Evolutionary conservation across 2,113 vertebrate species (phyloP).

Genomic region (Nothoprocta perdicaria): DNA sequence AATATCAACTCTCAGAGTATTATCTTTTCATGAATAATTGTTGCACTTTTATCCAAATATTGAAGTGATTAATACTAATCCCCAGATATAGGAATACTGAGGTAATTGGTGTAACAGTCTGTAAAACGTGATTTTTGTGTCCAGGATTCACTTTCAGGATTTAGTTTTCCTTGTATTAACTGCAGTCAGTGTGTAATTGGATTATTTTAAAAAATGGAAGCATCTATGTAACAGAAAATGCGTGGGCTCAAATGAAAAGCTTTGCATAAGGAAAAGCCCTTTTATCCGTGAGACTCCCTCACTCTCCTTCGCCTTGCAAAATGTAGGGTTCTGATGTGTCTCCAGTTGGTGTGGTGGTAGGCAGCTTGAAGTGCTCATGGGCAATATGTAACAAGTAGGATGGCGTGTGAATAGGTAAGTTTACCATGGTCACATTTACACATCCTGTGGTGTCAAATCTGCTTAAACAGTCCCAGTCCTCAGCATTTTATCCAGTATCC

Average conservation of each 20-base stretch:
- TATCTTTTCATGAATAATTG: neutral
- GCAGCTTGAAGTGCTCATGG: neutral
- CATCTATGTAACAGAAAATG: neutral
- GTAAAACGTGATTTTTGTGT: neutral
- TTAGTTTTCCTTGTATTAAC: neutral
- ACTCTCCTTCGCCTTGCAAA: neutral
- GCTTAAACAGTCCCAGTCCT: neutral
- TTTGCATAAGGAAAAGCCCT: neutral
- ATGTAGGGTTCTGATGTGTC: neutral
- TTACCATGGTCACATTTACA: fast-evolving
- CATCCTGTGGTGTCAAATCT: neutral
- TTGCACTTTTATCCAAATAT: neutral
- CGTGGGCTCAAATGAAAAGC: neutral
- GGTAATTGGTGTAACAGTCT: neutral
- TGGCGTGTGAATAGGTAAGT: neutral
- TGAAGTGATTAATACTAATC: neutral
- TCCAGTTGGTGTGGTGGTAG: neutral
- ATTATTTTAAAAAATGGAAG: neutral
- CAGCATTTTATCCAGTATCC: fast-evolving
- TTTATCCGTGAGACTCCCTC: neutral
- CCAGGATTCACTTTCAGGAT: neutral
- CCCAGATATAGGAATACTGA: neutral
- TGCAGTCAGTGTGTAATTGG: fast-evolving
- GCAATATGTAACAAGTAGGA: neutral
- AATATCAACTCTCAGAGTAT: neutral